Percentiles rank a stretch among this genome's conserved stretches.
Conservation (phyloP, 2,888 invertebrate species). For the Drosophila siamana region DNA sequence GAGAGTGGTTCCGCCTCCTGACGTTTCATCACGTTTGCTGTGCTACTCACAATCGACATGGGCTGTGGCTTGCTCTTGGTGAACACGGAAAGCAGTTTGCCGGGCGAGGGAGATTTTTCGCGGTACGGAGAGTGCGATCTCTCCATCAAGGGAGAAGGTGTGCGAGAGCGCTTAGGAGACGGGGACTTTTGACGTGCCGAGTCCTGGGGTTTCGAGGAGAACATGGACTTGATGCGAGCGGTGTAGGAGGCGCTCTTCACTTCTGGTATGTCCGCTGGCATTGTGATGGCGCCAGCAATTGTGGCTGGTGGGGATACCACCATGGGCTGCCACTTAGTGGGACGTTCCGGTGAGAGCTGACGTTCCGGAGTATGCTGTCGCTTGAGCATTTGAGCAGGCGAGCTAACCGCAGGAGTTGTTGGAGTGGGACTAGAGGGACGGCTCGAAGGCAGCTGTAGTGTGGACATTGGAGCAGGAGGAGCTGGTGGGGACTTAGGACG, state of each 20-base stretch:
- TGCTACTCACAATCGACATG: constrained; percentile 70
- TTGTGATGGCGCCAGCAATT: constrained; percentile 37
- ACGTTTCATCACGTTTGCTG: constrained; percentile 65
- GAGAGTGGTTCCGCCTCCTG: constrained; percentile 77
- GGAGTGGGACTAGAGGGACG: constrained; percentile 53
- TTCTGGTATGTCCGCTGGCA: constrained; percentile 66
- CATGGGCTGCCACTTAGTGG: constrained; percentile 58
- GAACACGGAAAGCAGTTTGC: constrained; percentile 71
- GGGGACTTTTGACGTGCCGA: constrained; percentile 57
- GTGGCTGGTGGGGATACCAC: constrained; percentile 23
- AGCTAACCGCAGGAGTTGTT: constrained; percentile 12
- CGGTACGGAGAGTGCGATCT: constrained; percentile 50
- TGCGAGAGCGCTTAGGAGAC: constrained; percentile 59
- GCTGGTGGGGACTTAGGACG: constrained; percentile 59
- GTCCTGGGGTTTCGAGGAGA: constrained; percentile 65
- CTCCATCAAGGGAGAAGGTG: constrained; percentile 63
- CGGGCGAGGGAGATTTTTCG: constrained; percentile 71
- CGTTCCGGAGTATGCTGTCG: constrained; percentile 80
- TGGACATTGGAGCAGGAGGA: constrained; percentile 46
- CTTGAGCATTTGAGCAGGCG: constrained; percentile 63
- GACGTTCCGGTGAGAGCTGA: constrained; percentile 70
- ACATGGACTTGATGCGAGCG: constrained; percentile 82
- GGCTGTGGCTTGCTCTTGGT: constrained; percentile 70
- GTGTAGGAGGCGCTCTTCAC: constrained; percentile 78
- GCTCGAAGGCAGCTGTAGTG: constrained; percentile 62